Percentiles rank a stretch among this genome's conserved stretches.
These are phyloP conservation scores for Aurelia sp. DNA, from an alignment of 30 jellyfish, hydroid and myxozoan species.

Conservation along the genomic window DNA sequence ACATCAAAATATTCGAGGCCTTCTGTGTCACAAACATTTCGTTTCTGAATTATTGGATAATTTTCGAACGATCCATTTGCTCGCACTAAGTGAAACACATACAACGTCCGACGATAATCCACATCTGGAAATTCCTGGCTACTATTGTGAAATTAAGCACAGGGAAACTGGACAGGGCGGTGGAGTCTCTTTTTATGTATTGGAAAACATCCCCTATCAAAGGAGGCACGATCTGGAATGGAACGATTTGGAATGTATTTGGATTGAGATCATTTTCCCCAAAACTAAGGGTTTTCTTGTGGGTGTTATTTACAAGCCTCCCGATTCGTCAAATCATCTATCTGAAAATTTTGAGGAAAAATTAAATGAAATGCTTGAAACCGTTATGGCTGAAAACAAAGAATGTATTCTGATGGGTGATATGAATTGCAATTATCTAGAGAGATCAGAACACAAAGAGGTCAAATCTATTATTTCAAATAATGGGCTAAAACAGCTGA, in stretches of 20 bases:
- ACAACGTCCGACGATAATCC: too few relatives aligned
- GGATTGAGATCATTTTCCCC: conserved; percentile 35
- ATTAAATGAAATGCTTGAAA: conserved; percentile 29
- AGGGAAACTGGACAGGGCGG: conserved; percentile 8
- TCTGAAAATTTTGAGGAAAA: conserved; percentile 35
- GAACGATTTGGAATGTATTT: conserved; percentile 35
- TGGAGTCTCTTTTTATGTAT: conserved; percentile 8
- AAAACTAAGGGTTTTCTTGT: conserved; percentile 28
- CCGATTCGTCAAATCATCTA: conserved; percentile 27
- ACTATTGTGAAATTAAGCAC: too few relatives aligned
- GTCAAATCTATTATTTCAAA: conserved; percentile 26
- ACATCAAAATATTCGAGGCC: not conserved
- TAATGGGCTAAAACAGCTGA: conserved; percentile 29
- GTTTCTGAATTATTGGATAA: too few relatives aligned
- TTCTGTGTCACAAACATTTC: too few relatives aligned
- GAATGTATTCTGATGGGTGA: conserved; percentile 39
- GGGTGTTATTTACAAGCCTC: conserved; percentile 45
- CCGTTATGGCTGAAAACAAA: conserved; percentile 28
- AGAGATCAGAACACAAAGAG: conserved; percentile 48
- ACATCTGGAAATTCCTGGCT: too few relatives aligned
- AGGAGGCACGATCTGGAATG: conserved; percentile 40
- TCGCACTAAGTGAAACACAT: too few relatives aligned
- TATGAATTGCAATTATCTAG: conserved; percentile 1
- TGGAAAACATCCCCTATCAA: conserved; percentile 32
- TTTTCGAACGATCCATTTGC: too few relatives aligned